Evolutionary conservation across 2,113 vertebrate genomes (phyloP), one percentile per base, ranked within the genome.

Genomic region (Astur gentilis): DNA sequence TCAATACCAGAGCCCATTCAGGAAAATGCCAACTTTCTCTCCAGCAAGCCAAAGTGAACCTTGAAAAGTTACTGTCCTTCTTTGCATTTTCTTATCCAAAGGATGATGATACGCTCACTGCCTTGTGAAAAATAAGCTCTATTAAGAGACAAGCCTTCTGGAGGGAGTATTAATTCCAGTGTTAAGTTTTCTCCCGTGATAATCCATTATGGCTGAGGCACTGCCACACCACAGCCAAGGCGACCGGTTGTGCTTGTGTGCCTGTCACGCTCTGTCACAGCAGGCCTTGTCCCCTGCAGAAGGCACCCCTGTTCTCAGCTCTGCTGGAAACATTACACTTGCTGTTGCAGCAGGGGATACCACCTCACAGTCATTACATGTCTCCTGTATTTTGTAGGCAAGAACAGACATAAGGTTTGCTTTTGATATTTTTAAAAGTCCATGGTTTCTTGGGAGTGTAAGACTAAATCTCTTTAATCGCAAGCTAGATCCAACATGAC

Each of bases 181-280:
- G 13, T 52, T 13, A 66, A 23, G 9, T 42, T 44, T 62, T 58
- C 21, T 83, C 34, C 50, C 0, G 0, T 49, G 23, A 42, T 36
- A 16, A 52, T 26, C 20, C 67, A 49, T 50, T 34, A n/a, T 0
- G 3, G 66, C 36, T 44, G 23, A 45, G 7, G 47, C 1, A 1
- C 23, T 85, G 61, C 23, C 0, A 0, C 32, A 60, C 38, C 1
- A 0, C 8, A n/a, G 34, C 32, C 2, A 4, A 31, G 18, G 52
- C 4, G 1, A 32, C 21, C 0, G 0, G n/a, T 6, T 62, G 23
- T 25, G 12, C 44, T 42, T 40, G 16, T 22, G 29, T 8, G 12
- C 20, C 26, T 0, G 0, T 40, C 45, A 4, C 5, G 5, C 45
- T 65, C 64, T 11, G 2, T 19, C 36, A 60, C 60, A 23, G 16